Conservation (phyloP, 2,113 vertebrate species). For the Saimiri boliviensis region DNA sequence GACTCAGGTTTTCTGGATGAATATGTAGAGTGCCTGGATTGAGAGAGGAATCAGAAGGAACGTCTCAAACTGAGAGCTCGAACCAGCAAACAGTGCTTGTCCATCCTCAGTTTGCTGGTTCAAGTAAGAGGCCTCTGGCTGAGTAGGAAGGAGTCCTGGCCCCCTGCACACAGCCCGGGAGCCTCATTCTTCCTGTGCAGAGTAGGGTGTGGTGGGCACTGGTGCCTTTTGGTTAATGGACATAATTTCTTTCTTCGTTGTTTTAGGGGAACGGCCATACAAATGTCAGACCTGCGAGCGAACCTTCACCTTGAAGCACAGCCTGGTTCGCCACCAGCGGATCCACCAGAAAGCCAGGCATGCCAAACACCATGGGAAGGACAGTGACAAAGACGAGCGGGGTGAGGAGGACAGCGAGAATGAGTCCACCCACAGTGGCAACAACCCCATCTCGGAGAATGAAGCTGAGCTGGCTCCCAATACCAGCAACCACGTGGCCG, state of each 20-base stretch:
- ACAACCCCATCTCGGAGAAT: conserved; percentile 88
- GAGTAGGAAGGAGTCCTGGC: neutral
- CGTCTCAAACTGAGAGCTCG: neutral
- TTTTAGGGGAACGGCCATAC: conserved; percentile 94
- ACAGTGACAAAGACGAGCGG: conserved; percentile 84
- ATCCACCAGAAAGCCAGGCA: conserved; percentile 93
- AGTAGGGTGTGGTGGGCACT: rapidly evolving
- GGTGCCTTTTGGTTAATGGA: neutral
- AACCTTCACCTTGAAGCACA: conserved; percentile 99
- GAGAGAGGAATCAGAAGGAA: neutral
- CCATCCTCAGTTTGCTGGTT: neutral
- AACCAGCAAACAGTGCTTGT: too few relatives aligned
- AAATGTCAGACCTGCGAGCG: conserved; percentile 96
- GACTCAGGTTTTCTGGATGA: neutral
- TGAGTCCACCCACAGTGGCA: conserved; percentile 89
- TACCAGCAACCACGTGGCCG: conserved; percentile 41
- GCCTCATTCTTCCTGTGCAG: rapidly evolving
- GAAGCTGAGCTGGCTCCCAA: conserved; percentile 81
- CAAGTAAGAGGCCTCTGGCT: too few relatives aligned
- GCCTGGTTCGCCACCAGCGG: conserved; percentile 96
- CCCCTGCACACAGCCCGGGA: neutral
- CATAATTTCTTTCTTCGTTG: neutral
- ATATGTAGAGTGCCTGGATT: neutral
- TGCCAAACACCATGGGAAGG: conserved; percentile 82
- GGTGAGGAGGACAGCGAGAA: conserved; percentile 89